phyloP scores from a whole-genome alignment of 2,797 vertebrate species.

The Phalanger gymnotis region DNA sequence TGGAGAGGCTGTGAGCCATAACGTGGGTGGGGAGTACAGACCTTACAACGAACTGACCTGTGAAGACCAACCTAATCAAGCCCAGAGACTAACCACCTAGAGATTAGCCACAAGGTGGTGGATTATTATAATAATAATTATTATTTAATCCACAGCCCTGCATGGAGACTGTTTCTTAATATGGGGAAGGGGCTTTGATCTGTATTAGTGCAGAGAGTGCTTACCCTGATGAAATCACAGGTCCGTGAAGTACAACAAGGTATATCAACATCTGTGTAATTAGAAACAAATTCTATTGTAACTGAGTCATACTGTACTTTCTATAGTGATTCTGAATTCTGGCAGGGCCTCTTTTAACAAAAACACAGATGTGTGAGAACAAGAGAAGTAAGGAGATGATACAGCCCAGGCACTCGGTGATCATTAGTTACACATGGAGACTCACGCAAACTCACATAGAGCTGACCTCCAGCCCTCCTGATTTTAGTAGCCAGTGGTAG shows the following conservation, averaged over 20 bases:
- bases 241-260: background rate
- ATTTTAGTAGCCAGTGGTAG: background rate
- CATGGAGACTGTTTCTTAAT: background rate
- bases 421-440: background rate
- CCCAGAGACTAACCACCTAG: background rate
- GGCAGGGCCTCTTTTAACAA: background rate
- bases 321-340: background rate
- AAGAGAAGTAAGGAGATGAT: background rate
- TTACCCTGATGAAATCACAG: background rate
- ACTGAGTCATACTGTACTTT: background rate
- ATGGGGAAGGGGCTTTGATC: background rate
- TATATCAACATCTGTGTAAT: background rate
- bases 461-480: background rate
- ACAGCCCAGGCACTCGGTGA: background rate
- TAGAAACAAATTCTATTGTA: background rate
- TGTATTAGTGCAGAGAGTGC: background rate
- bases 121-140: background rate
- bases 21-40: background rate
- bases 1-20: too few species aligned
- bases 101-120: background rate
- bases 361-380: background rate
- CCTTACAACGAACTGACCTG: background rate
- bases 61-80: background rate
- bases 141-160: background rate
- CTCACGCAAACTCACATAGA: background rate